These are phyloP conservation scores for Holacanthella duospinosa DNA, from an alignment of 2,888 invertebrate genomes.

Conservation along the genomic window DNA sequence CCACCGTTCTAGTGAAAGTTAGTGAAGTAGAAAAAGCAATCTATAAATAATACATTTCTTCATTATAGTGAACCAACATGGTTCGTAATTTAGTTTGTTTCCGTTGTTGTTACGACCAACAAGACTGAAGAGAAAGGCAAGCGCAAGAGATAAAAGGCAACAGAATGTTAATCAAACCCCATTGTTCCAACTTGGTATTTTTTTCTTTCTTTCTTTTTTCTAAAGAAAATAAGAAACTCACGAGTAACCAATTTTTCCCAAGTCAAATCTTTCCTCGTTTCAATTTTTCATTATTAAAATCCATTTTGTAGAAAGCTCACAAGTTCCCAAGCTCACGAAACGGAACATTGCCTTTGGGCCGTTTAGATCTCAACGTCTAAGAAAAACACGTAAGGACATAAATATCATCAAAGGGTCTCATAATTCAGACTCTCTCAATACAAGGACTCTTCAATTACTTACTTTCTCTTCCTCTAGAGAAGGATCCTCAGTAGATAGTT, in stretches of 20 bases:
- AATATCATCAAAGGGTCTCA: not conserved
- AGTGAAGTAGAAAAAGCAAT: not conserved
- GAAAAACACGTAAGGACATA: not conserved
- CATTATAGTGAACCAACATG: too few species aligned
- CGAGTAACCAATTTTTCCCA: not conserved
- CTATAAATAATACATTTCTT: slow-evolving; percentile 6
- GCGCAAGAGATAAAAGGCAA: not conserved
- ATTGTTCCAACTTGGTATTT: not conserved
- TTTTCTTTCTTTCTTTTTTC: not conserved
- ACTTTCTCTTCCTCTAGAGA: not conserved
- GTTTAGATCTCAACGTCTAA: not conserved
- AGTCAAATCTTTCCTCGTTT: not conserved
- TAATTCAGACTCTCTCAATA: slow-evolving; percentile 3
- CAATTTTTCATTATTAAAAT: slow-evolving; percentile 4
- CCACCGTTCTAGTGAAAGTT: too few species aligned
- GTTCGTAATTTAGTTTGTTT: too few species aligned
- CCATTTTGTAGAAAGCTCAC: not conserved
- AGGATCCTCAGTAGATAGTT: not conserved
- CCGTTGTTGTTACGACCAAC: too few species aligned
- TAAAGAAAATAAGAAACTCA: not conserved
- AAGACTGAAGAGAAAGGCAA: too few species aligned
- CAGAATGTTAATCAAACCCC: slow-evolving; percentile 6
- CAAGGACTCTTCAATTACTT: slow-evolving; percentile 1
- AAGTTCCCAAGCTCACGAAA: too few species aligned
- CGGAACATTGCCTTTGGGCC: not conserved